A percentile compares a stretch with the other conserved stretches of the same genome.
Conservation (phyloP, 35 echinoderm and acorn worm species). For the Apostichopus californicus region DNA sequence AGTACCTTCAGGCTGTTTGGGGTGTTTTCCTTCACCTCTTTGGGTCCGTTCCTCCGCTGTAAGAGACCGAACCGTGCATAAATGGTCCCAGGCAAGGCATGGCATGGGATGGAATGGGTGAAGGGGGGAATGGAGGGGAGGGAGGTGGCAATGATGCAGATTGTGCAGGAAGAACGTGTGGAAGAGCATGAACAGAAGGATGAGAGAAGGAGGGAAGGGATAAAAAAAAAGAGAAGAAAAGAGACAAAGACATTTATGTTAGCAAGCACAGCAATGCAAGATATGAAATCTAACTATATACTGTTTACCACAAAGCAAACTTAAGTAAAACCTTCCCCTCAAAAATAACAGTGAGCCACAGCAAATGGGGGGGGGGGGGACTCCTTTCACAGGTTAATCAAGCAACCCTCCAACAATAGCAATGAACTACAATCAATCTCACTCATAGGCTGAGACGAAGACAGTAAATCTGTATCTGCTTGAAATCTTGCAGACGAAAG, state of each 20-base stretch:
- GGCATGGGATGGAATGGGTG: background rate
- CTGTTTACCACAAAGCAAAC: background rate
- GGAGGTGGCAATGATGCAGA: background rate
- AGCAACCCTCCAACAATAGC: too few relatives aligned
- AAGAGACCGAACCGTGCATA: background rate
- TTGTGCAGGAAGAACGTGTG: background rate
- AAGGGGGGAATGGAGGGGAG: background rate
- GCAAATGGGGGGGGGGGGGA: too few relatives aligned
- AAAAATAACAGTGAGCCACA: background rate
- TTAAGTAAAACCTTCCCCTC: background rate
- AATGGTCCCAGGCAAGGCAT: conserved; percentile 34
- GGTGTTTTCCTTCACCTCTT: conserved; percentile 85
- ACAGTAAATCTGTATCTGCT: too few relatives aligned
- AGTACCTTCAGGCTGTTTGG: conserved; percentile 92
- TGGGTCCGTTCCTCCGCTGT: conserved; percentile 88
- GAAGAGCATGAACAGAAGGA: background rate
- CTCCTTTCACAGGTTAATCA: too few relatives aligned
- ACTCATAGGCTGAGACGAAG: too few relatives aligned
- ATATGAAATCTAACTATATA: background rate
- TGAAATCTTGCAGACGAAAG: too few relatives aligned
- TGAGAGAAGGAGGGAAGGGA: background rate
- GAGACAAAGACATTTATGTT: background rate
- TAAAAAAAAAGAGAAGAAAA: background rate
- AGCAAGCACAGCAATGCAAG: conserved; percentile 37
- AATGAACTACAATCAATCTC: too few relatives aligned